phyloP scores from a whole-genome alignment of 2,797 vertebrate species.

The Artibeus jamaicensis region DNA sequence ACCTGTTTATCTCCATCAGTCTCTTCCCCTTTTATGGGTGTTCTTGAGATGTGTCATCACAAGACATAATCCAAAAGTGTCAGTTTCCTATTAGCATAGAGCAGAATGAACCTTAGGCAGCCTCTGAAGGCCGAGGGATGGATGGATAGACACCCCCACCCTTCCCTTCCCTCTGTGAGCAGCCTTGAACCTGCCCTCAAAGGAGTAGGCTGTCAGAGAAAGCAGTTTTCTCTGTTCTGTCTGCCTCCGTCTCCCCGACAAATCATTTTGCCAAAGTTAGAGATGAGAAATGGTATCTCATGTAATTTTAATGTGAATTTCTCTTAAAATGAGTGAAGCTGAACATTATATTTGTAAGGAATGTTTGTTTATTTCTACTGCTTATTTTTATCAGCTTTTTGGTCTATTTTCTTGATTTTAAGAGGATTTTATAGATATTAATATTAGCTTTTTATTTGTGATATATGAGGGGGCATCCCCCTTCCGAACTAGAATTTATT shows the following conservation, averaged over 20 bases:
- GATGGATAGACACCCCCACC: background rate
- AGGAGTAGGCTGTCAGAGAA: background rate
- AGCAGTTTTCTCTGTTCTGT: background rate
- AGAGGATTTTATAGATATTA: background rate
- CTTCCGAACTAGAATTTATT: too few relatives aligned
- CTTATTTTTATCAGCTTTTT: background rate
- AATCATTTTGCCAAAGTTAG: background rate
- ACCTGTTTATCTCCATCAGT: background rate
- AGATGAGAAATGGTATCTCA: too few relatives aligned
- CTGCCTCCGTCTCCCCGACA: background rate
- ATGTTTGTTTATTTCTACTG: too few relatives aligned
- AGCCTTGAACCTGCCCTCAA: background rate
- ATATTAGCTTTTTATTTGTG: background rate
- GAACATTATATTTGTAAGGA: too few relatives aligned
- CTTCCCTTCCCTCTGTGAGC: background rate
- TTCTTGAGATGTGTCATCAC: background rate
- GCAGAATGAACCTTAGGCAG: too few relatives aligned
- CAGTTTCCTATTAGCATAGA: background rate
- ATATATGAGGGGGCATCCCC: background rate
- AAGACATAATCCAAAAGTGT: background rate
- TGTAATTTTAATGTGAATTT: background rate
- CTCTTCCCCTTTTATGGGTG: background rate
- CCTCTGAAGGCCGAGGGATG: background rate
- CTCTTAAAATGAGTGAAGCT: too few relatives aligned
- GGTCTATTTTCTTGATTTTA: background rate